A percentile compares a stretch with the other conserved stretches of the same genome.
Evolutionary conservation across 2,113 vertebrate species (phyloP).

Genomic region (Choloepus hoffmanni): DNA sequence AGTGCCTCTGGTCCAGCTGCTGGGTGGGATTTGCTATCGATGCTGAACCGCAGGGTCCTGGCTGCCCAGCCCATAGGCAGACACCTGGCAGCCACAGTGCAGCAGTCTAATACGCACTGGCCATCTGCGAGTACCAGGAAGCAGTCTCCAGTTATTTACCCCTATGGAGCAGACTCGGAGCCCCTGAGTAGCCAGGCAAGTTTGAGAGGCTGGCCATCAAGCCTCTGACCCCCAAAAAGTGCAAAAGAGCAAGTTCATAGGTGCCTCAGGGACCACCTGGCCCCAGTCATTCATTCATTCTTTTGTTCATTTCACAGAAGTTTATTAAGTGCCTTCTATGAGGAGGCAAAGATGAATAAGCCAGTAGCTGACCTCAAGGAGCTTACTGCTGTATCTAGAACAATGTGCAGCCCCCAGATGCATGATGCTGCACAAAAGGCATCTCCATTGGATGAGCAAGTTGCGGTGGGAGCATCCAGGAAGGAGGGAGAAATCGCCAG

Average conservation of each 20-base stretch:
- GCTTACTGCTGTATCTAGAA: not conserved
- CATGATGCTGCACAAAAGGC: not conserved
- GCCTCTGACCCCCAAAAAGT: not conserved
- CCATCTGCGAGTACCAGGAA: rapidly evolving
- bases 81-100: not conserved
- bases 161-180: not conserved
- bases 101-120: not conserved
- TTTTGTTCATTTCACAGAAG: not conserved
- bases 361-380: not conserved
- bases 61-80: not conserved
- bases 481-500: not conserved
- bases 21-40: not conserved
- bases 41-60: rapidly evolving
- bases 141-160: not conserved
- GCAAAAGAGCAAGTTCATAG: not conserved
- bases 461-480: not conserved
- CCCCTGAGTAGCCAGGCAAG: not conserved
- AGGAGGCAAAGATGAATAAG: not conserved
- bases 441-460: not conserved
- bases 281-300: not conserved
- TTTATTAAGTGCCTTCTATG: not conserved
- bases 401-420: rapidly evolving
- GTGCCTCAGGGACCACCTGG: not conserved
- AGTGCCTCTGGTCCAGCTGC: too few relatives aligned
- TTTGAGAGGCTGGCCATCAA: not conserved